phyloP scores from a whole-genome alignment of 2,797 vertebrate species.

The Gobio occitaniae region DNA sequence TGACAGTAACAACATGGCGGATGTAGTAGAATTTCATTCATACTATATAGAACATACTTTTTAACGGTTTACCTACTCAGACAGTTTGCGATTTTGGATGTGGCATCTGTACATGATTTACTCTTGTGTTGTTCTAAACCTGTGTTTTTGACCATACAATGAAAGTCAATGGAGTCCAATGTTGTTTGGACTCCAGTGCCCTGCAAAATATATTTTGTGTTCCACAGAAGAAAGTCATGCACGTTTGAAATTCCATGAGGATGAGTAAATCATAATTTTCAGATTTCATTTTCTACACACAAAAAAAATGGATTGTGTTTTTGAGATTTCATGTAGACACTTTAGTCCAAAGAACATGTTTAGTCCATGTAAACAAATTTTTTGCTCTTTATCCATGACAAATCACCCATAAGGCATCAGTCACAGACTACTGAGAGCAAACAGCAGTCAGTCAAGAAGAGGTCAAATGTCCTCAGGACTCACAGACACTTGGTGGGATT shows the following conservation, averaged over 20 bases:
- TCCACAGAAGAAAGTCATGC: background rate
- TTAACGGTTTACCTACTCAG: background rate
- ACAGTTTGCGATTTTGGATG: background rate
- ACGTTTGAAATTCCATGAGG: background rate
- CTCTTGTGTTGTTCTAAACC: background rate
- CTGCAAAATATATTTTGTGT: background rate
- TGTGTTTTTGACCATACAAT: background rate
- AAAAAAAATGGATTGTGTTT: background rate
- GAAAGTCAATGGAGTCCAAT: background rate
- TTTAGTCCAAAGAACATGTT: background rate
- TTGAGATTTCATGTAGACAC: background rate
- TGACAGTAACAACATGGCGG: too few species aligned
- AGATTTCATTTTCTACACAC: background rate
- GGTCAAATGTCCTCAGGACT: constrained; percentile 22
- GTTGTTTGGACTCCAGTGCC: background rate
- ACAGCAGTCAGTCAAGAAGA: constrained; percentile 12
- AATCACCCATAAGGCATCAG: background rate
- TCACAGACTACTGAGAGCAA: constrained; percentile 5
- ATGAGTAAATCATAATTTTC: background rate
- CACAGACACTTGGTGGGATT: constrained; percentile 38
- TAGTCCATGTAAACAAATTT: background rate
- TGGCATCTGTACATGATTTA: background rate
- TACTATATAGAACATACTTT: background rate
- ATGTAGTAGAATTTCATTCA: too few species aligned
- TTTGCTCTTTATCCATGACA: background rate